Percentiles rank a stretch among this genome's conserved stretches.
These are phyloP conservation scores for Chloromyia formosa DNA, from an alignment of 2,888 invertebrate species.

Conservation along the genomic window DNA sequence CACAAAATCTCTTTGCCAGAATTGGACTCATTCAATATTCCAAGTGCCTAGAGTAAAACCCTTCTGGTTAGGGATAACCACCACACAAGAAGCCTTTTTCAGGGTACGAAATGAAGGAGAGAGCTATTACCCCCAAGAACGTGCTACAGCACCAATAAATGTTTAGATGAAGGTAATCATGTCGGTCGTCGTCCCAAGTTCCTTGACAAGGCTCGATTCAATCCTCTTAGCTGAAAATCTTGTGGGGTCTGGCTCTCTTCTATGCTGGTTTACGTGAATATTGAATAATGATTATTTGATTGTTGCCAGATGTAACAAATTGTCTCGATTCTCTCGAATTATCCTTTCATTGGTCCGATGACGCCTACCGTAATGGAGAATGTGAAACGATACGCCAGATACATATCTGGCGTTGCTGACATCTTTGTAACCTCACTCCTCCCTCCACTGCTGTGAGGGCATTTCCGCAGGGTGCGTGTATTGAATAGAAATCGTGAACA, in stretches of 20 bases:
- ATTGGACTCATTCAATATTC: constrained; percentile 7
- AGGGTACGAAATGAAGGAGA: neutral
- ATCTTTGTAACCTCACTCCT: neutral
- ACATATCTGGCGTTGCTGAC: neutral
- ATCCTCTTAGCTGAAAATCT: neutral
- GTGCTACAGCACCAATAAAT: constrained; percentile 29
- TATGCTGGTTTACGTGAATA: constrained; percentile 47
- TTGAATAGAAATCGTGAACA: neutral
- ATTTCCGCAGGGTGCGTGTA: constrained; percentile 2
- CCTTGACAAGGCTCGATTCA: neutral
- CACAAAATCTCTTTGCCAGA: neutral
- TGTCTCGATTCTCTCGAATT: constrained; percentile 42
- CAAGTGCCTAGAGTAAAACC: neutral
- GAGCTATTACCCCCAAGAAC: neutral
- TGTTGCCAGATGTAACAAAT: constrained; percentile 50
- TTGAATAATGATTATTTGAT: constrained; percentile 51
- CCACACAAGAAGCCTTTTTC: neutral
- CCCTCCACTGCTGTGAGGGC: neutral
- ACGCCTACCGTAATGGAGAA: neutral
- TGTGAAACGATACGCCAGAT: neutral
- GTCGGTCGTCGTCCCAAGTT: neutral
- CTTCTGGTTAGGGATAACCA: neutral
- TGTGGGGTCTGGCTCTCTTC: neutral
- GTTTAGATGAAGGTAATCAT: constrained; percentile 26
- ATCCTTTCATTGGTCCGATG: constrained; percentile 35